Conservation (phyloP, 2,888 invertebrate genomes). For the Pristionchus maxplancki region DNA sequence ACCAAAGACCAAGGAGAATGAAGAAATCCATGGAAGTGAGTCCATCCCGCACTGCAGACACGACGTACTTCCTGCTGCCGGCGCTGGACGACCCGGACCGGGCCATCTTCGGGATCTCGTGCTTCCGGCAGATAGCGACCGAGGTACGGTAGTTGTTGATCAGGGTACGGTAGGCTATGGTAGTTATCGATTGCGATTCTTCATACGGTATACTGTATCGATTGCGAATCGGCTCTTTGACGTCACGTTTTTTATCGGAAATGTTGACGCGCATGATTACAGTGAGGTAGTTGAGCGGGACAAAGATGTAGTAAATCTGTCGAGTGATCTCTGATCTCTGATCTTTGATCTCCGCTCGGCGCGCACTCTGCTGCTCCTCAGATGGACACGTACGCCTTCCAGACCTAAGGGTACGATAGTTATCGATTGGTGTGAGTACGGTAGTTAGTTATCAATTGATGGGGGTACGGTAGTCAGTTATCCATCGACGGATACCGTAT, state of each 20-base stretch:
- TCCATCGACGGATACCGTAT: not conserved
- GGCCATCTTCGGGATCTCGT: conserved; percentile 95
- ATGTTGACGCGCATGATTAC: not conserved
- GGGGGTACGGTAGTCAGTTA: not conserved
- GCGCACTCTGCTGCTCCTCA: not conserved
- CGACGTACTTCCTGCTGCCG: conserved; percentile 95
- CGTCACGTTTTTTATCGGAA: conserved; percentile 14
- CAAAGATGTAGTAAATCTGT: not conserved
- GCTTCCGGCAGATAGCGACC: conserved; percentile 96
- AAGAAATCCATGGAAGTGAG: not conserved
- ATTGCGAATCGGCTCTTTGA: not conserved
- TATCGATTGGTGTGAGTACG: too few relatives aligned
- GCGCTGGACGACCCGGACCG: conserved; percentile 88
- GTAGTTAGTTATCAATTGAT: not conserved
- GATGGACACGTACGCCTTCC: conserved; percentile 7
- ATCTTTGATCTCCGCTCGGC: not conserved
- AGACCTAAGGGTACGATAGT: not conserved
- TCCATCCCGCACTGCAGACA: conserved; percentile 82
- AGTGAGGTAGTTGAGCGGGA: not conserved
- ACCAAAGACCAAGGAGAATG: too few relatives aligned
- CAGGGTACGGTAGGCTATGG: not conserved
- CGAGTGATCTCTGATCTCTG: not conserved
- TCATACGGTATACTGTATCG: not conserved
- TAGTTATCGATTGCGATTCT: not conserved
- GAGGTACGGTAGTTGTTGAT: conserved; percentile 53